A percentile compares a stretch with the other conserved stretches of the same genome.
Conservation (phyloP, 2,113 vertebrate species). For the Cheirogaleus medius region DNA sequence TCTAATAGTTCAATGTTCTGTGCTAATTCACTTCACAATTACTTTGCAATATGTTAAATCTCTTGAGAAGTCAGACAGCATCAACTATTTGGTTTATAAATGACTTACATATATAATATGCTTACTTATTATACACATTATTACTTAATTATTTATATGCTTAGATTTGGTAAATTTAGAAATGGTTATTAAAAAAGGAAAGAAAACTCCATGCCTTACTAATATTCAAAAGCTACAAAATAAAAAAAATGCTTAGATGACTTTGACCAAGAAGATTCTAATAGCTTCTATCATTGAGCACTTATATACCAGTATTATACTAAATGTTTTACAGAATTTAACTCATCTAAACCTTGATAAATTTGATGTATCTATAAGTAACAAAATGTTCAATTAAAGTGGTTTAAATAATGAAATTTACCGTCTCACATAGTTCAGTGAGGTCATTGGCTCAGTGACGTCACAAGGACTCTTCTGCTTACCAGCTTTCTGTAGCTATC, state of each 20-base stretch:
- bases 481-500: neutral
- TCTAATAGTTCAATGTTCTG: neutral
- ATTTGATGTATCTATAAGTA: neutral
- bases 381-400: neutral
- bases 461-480: neutral
- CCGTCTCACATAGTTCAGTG: neutral
- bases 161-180: conserved; percentile 10
- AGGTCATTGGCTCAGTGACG: neutral
- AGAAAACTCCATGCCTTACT: neutral
- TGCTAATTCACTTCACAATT: neutral
- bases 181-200: neutral
- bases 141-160: neutral
- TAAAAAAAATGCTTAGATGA: neutral
- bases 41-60: neutral
- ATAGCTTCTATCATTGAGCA: neutral
- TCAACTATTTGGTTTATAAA: neutral
- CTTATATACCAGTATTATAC: neutral
- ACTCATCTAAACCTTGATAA: neutral
- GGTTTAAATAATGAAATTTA: neutral
- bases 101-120: neutral
- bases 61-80: neutral
- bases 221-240: conserved; percentile 38
- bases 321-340: neutral
- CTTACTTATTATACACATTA: too few relatives aligned
- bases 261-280: neutral